Conservation (phyloP, 1,140 invertebrate species). For the Atopsyche davidsoni region DNA sequence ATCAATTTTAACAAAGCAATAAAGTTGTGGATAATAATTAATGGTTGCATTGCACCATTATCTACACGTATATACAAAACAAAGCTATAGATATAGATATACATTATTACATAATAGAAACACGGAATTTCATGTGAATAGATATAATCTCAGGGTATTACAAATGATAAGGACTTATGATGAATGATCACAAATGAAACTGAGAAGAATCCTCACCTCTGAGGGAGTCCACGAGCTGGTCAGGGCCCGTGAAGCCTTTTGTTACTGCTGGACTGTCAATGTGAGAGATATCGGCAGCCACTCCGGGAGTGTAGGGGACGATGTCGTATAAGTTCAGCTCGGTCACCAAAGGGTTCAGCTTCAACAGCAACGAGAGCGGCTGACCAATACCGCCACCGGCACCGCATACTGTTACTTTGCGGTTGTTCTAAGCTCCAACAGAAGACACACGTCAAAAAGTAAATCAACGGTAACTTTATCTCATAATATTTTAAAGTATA, state of each 20-base stretch:
- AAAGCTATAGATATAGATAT: too few species aligned
- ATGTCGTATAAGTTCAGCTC: constrained; percentile 91
- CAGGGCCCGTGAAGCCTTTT: constrained; percentile 67
- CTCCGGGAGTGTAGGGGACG: constrained; percentile 87
- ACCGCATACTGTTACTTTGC: constrained; percentile 93
- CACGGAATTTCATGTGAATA: too few species aligned
- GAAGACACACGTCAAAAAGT: constrained; percentile 2
- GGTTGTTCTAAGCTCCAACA: constrained; percentile 51
- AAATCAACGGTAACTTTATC: not conserved
- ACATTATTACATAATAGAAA: too few species aligned
- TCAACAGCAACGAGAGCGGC: constrained; percentile 92
- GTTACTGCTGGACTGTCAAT: constrained; percentile 87
- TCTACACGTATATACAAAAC: too few species aligned
- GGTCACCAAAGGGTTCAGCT: constrained; percentile 78
- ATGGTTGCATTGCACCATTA: too few species aligned
- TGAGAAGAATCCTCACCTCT: constrained; percentile 45
- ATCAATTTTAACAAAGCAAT: too few species aligned
- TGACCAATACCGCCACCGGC: constrained; percentile 98
- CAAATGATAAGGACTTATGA: too few species aligned
- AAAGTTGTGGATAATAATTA: too few species aligned
- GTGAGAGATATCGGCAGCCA: constrained; percentile 96
- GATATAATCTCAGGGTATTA: too few species aligned
- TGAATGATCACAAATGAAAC: too few species aligned
- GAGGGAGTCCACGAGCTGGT: constrained; percentile 60
- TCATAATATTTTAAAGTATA: constrained; percentile 1